Percentiles rank a stretch among this genome's conserved stretches.
Conservation (phyloP, 2,797 vertebrate species). For the Melanogrammus aeglefinus region DNA sequence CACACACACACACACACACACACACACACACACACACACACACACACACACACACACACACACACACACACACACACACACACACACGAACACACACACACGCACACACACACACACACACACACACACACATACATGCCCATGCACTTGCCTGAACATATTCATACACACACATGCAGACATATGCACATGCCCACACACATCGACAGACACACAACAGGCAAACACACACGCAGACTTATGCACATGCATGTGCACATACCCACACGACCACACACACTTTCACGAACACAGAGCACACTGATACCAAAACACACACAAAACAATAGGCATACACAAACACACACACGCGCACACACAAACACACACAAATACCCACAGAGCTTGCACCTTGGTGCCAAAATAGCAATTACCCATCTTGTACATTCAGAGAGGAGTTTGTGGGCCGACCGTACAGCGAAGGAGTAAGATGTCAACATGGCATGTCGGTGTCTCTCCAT, state of each 20-base stretch:
- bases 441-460: conserved; percentile 37
- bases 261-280: too few species aligned
- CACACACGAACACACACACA: background rate
- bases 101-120: background rate
- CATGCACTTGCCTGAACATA: background rate
- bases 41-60: background rate
- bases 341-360: conserved; percentile 6
- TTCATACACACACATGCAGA: conserved; percentile 12
- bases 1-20: background rate
- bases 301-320: background rate
- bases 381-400: conserved; percentile 59
- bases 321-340: background rate
- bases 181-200: conserved; percentile 6
- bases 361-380: conserved; percentile 31
- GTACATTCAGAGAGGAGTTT: conserved; percentile 55
- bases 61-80: background rate
- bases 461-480: conserved; percentile 68
- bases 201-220: too few species aligned
- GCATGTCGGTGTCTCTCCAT: conserved; percentile 58
- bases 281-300: background rate
- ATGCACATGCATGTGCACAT: conserved; percentile 10
- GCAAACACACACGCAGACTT: conserved; percentile 13
- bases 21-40: background rate
- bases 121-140: background rate
- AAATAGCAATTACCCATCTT: conserved; percentile 64